Evolutionary conservation across 2,888 invertebrate genomes (phyloP).

Genomic region (Acleris cristana): DNA sequence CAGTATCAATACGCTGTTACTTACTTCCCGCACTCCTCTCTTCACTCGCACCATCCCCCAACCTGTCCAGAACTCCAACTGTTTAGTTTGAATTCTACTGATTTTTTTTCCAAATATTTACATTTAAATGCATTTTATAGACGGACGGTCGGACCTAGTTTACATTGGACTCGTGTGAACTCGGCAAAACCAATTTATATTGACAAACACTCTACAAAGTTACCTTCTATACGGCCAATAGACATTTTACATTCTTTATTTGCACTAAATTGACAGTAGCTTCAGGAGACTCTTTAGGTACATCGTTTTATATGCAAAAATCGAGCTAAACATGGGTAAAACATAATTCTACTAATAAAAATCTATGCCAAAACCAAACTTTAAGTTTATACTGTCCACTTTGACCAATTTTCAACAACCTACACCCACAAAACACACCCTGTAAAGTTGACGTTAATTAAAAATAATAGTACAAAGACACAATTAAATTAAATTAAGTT

Average conservation of each 20-base stretch:
- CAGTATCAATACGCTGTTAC: background rate
- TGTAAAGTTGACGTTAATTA: no score
- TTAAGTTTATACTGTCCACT: no score
- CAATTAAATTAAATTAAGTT: no score
- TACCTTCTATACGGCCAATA: background rate
- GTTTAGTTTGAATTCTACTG: constrained; percentile 63
- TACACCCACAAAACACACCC: no score
- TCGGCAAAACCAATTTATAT: constrained; percentile 1
- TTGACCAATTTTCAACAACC: no score
- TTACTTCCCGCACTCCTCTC: constrained; percentile 14
- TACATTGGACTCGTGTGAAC: constrained; percentile 22
- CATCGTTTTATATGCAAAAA: no score
- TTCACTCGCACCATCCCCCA: constrained; percentile 40
- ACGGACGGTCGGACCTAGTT: constrained; percentile 36
- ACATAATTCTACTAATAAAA: no score
- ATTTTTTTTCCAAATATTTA: constrained; percentile 69
- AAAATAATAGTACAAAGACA: no score
- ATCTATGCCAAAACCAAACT: no score
- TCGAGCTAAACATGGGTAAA: no score
- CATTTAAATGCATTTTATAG: constrained; percentile 62
- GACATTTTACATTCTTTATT: background rate
- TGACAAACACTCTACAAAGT: background rate
- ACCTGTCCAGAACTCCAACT: constrained; percentile 47
- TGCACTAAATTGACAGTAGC: no score
- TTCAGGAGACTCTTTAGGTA: no score